These are phyloP conservation scores for Gymnodraco acuticeps DNA, from an alignment of 2,797 vertebrate genomes.

Conservation along the genomic window DNA sequence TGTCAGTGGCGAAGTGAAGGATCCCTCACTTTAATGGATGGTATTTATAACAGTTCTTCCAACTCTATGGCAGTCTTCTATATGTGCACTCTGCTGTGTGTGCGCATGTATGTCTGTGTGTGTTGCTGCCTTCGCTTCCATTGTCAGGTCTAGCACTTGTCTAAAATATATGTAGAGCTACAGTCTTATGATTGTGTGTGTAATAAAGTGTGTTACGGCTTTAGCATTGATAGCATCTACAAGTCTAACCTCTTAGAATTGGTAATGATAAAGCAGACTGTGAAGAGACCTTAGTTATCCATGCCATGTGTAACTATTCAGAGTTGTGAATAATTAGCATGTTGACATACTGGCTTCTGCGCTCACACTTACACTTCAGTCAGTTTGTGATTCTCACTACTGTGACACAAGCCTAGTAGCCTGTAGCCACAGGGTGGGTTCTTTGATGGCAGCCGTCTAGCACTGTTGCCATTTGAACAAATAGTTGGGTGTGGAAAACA, in stretches of 20 bases:
- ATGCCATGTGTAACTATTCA: constrained; percentile 30
- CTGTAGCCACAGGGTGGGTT: constrained; percentile 23
- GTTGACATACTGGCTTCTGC: constrained; percentile 38
- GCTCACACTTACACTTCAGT: constrained; percentile 27
- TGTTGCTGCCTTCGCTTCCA: constrained; percentile 35
- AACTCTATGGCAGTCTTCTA: constrained; percentile 61
- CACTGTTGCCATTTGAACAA: constrained; percentile 32
- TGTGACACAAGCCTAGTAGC: constrained; percentile 34
- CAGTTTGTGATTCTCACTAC: constrained; percentile 37
- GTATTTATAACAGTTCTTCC: constrained; percentile 82
- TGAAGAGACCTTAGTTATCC: constrained; percentile 9
- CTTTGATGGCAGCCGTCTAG: constrained; percentile 28
- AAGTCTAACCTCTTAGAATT: constrained; percentile 21
- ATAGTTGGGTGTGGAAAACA: constrained; percentile 30
- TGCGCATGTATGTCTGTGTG: constrained; percentile 51
- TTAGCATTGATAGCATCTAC: constrained; percentile 21
- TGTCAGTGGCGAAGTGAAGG: constrained; percentile 76
- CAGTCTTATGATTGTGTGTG: constrained; percentile 18
- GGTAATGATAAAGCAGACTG: constrained; percentile 7
- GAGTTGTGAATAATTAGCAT: constrained; percentile 47
- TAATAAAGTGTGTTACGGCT: constrained; percentile 9
- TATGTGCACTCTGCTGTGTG: constrained; percentile 61
- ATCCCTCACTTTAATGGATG: constrained; percentile 78
- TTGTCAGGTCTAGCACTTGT: constrained; percentile 49
- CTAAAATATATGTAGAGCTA: constrained; percentile 21